A percentile compares a stretch with the other conserved stretches of the same genome.
Conservation (phyloP, 2,888 invertebrate species). For the Tolmerus cingulatus region DNA sequence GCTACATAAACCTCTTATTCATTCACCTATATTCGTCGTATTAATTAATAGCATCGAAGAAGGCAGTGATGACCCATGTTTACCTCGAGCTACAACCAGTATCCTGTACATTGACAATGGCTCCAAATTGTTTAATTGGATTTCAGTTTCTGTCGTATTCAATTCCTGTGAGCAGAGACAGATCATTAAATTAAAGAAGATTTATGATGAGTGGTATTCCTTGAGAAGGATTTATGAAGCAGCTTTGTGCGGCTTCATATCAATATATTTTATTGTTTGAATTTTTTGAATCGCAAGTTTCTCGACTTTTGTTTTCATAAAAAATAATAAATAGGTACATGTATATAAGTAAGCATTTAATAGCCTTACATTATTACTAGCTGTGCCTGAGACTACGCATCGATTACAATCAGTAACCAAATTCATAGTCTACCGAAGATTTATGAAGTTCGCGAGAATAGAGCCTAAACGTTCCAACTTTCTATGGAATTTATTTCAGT, state of each 20-base stretch:
- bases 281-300: conserved; percentile 3
- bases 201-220: background rate
- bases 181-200: conserved; percentile 27
- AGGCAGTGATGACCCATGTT: conserved; percentile 81
- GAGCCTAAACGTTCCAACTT: too few relatives aligned
- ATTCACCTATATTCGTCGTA: conserved; percentile 68
- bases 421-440: too few relatives aligned
- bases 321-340: too few relatives aligned
- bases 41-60: conserved; percentile 82
- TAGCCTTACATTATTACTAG: too few relatives aligned
- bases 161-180: conserved; percentile 67
- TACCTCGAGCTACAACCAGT: conserved; percentile 80
- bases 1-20: background rate
- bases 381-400: too few relatives aligned
- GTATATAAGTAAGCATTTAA: too few relatives aligned
- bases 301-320: too few relatives aligned
- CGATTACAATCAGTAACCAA: too few relatives aligned
- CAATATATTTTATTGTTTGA: background rate
- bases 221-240: background rate
- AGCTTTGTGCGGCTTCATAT: background rate
- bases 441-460: too few relatives aligned
- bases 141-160: conserved; percentile 72
- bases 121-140: conserved; percentile 71
- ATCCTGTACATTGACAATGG: conserved; percentile 77
- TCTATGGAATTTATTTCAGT: too few relatives aligned